Evolutionary conservation across 1,140 invertebrate genomes (phyloP).

Genomic region (Drosophila tristis): DNA sequence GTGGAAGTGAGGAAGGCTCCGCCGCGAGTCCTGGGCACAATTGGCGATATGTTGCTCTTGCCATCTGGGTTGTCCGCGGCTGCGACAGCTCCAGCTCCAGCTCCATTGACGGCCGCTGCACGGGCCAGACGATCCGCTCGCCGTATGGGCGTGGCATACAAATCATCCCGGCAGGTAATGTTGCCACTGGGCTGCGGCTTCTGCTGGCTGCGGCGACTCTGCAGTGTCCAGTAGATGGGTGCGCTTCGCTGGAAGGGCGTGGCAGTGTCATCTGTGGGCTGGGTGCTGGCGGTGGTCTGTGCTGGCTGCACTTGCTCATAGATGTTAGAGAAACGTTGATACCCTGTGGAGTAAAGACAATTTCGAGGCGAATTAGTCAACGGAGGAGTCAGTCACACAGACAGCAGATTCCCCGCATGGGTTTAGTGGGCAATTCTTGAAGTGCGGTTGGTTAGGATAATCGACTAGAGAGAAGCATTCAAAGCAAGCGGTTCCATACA

Average conservation of each 20-base stretch:
- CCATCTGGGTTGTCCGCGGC: slow-evolving; percentile 12
- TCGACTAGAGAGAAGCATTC: slow-evolving; percentile 39
- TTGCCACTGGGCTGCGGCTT: slow-evolving; percentile 43
- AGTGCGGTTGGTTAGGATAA: slow-evolving; percentile 37
- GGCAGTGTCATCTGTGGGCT: slow-evolving; percentile 45
- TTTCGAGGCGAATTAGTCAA: slow-evolving; percentile 1
- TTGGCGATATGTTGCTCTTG: slow-evolving; percentile 86
- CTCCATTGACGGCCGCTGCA: slow-evolving; percentile 40
- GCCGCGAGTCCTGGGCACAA: slow-evolving; percentile 86
- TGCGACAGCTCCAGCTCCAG: not conserved
- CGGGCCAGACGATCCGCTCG: slow-evolving; percentile 73
- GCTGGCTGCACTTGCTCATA: slow-evolving; percentile 77
- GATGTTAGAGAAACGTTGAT: slow-evolving; percentile 84
- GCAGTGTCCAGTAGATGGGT: slow-evolving; percentile 84
- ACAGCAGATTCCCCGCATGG: slow-evolving; percentile 1
- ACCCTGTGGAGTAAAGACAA: slow-evolving; percentile 51
- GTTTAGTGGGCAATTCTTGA: slow-evolving; percentile 36
- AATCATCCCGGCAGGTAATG: slow-evolving; percentile 74
- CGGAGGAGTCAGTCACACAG: not conserved
- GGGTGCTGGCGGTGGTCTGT: slow-evolving; percentile 33
- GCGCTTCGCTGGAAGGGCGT: slow-evolving; percentile 78
- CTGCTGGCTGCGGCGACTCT: slow-evolving; percentile 71
- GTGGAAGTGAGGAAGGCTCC: slow-evolving; percentile 86
- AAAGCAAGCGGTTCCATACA: slow-evolving; percentile 52
- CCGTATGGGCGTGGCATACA: slow-evolving; percentile 82